These are phyloP conservation scores for Lepidochrysops patricia DNA, from an alignment of 2,888 invertebrate species.

Conservation along the genomic window DNA sequence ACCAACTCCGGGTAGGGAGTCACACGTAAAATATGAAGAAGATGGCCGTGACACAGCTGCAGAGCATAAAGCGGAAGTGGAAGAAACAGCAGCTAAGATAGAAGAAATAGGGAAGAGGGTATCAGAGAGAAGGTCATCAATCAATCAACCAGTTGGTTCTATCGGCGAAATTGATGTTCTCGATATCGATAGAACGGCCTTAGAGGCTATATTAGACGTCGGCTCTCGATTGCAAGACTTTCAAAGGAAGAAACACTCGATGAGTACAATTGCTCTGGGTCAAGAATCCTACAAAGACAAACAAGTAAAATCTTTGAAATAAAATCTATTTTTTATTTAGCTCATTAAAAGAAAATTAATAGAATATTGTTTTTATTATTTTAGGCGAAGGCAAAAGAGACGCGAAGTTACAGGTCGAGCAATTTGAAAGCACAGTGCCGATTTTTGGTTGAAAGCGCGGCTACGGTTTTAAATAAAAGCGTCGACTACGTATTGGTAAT, in stretches of 20 bases:
- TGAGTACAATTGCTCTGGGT: constrained; percentile 53
- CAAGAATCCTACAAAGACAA: constrained; percentile 68
- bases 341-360: background rate
- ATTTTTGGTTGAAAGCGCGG: constrained; percentile 80
- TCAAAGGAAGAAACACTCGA: constrained; percentile 54
- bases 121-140: constrained; percentile 22
- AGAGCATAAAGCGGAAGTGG: constrained; percentile 32
- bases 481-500: constrained; percentile 71
- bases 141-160: constrained; percentile 27
- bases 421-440: constrained; percentile 70
- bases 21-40: constrained; percentile 24
- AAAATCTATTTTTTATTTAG: background rate
- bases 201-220: constrained; percentile 60
- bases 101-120: constrained; percentile 31
- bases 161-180: constrained; percentile 29
- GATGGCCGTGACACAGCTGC: constrained; percentile 27
- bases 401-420: constrained; percentile 65
- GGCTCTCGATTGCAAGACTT: constrained; percentile 50
- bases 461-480: constrained; percentile 70
- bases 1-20: background rate
- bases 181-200: constrained; percentile 52
- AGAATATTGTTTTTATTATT: constrained; percentile 24
- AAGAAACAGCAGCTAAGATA: constrained; percentile 33
- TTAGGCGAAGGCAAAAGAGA: constrained; percentile 78
- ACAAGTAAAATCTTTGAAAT: constrained; percentile 48